Conservation (phyloP, 2,113 vertebrate species). For the Orthonyx spaldingii region DNA sequence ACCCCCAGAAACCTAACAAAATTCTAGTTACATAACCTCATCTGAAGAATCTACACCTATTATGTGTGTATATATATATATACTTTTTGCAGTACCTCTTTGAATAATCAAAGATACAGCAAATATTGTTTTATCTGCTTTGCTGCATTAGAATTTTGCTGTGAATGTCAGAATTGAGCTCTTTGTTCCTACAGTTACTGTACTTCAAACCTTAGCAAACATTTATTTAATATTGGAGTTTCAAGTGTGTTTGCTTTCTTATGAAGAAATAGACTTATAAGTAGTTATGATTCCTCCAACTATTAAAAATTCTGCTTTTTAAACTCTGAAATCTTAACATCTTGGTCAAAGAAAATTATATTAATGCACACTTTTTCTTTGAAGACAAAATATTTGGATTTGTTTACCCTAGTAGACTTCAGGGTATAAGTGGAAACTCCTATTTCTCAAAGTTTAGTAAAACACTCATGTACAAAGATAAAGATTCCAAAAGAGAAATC, state of each 20-base stretch:
- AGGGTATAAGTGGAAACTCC: background rate
- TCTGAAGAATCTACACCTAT: background rate
- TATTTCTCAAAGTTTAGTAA: background rate
- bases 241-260: background rate
- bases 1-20: background rate
- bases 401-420: background rate
- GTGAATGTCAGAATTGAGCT: background rate
- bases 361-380: background rate
- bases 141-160: background rate
- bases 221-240: background rate
- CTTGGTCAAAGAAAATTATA: background rate
- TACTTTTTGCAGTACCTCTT: background rate
- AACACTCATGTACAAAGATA: background rate
- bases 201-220: background rate
- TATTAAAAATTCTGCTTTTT: background rate
- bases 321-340: background rate
- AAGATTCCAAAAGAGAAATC: background rate
- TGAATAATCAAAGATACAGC: background rate
- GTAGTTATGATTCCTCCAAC: background rate
- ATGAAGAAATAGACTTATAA: background rate
- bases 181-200: background rate
- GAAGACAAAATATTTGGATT: background rate
- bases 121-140: background rate
- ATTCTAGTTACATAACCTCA: background rate
- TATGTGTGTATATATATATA: fast-evolving